A percentile compares a stretch with the other conserved stretches of the same genome.
These are phyloP conservation scores for Brachionus sp. DNA, from an alignment of 1,140 invertebrate genomes.

Conservation along the genomic window DNA sequence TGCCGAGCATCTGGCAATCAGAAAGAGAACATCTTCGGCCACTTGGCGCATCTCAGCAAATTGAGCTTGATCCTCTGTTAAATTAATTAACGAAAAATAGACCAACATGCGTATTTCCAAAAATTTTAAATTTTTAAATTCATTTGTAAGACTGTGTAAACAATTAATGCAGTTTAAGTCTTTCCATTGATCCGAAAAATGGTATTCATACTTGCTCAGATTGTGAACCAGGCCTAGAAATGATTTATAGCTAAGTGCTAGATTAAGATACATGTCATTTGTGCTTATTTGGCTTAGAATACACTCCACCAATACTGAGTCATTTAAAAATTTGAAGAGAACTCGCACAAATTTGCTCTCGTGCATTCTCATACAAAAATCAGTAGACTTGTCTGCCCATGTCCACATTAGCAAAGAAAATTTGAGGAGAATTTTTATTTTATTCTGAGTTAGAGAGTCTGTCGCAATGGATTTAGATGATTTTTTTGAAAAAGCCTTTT, in stretches of 20 bases:
- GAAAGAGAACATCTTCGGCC: not conserved
- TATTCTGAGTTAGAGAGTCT: not conserved
- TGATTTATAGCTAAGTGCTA: conserved; percentile 1
- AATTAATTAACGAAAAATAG: conserved; percentile 35
- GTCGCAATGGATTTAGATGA: not conserved
- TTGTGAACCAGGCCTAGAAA: conserved; percentile 25
- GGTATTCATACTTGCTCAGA: conserved; percentile 7
- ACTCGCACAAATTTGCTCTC: not conserved
- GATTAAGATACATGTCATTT: not conserved
- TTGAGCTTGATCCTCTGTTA: not conserved
- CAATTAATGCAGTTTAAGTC: not conserved
- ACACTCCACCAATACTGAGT: not conserved
- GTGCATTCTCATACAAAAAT: conserved; percentile 28
- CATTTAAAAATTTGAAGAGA: conserved; percentile 38
- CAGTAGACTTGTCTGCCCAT: conserved; percentile 31
- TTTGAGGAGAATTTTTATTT: conserved; percentile 23
- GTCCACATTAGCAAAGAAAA: conserved; percentile 31
- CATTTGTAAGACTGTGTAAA: not conserved
- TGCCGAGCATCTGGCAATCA: not conserved
- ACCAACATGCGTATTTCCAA: conserved; percentile 36
- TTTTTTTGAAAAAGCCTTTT: conserved; percentile 3
- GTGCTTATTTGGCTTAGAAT: not conserved
- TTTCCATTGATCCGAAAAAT: conserved; percentile 16
- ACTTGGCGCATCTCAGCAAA: not conserved
- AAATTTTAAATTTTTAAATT: not conserved